Base-by-base conservation (phyloP, 2,113 vertebrate species). In the Hucho hucho region DNA sequence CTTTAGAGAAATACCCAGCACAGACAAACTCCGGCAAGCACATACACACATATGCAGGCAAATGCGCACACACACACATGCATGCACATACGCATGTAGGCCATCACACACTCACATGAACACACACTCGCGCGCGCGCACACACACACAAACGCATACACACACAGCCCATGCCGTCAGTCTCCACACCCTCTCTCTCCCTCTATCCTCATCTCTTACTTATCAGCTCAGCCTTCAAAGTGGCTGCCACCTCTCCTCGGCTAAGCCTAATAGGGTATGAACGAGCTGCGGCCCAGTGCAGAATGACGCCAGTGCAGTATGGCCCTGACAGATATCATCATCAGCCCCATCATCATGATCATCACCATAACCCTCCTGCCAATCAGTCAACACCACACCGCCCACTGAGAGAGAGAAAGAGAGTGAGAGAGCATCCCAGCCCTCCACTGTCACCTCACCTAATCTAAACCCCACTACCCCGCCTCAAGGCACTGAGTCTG, bases 101-200 rank as follows among this genome's bases (percentile, higher is more conserved):
- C 37, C 66, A 68, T 14, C 26, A 68, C 29, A 68, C 66, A 43
- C 66, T 32, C 66, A 68, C 29, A 70, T n/a, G 9, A 11, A 70
- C 68, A 49, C 24, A 18, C 6, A 12, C 4, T 6, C 13, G 49
- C 16, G 6, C 24, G 28, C 16, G 43, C 65, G 43, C 65, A 68
- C 29, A 20, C 16, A 68, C 65, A 68, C 65, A 68, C 29, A 20
- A 24, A 69, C 37, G n/a, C 14, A 47, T 32, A 46, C n/a, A 18
- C 68, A 70, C n/a, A 61, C 18, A 49, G 18, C 4, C 58, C 58
- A 59, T n/a, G 18, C n/a, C 2, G 58, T 59, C 58, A 59, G 58
- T 56, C 49, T 56, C 49, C 53, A 7, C 32, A 67, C 75, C 66
- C 64, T 49, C 47, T 49, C 13, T 3, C 20, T 59, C 56, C 5